Conservation (phyloP, 2,113 vertebrate genomes). For the Coptodon bakossiorum region DNA sequence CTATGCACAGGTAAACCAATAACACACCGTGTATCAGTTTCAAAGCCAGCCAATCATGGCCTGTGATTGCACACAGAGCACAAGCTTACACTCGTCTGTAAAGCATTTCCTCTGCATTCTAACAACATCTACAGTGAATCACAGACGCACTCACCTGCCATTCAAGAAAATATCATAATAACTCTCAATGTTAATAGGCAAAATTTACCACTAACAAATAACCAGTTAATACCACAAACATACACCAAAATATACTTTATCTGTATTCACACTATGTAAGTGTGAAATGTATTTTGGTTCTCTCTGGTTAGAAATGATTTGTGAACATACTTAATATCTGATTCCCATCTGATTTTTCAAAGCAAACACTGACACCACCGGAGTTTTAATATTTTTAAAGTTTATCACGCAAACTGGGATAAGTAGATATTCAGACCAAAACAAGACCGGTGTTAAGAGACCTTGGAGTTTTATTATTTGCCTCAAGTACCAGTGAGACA, state of each 20-base stretch:
- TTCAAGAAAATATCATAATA: neutral
- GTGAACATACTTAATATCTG: neutral
- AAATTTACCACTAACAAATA: neutral
- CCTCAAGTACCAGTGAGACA: neutral
- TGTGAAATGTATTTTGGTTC: neutral
- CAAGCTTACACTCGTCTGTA: neutral
- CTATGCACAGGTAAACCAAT: conserved; percentile 12
- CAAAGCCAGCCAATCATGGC: conserved; percentile 7
- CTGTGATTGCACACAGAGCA: neutral
- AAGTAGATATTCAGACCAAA: neutral
- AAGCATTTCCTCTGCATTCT: neutral
- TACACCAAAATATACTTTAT: neutral
- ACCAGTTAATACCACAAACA: neutral
- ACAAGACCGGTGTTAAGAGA: rapidly evolving
- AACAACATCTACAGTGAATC: neutral
- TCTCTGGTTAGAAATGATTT: neutral
- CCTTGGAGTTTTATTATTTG: neutral
- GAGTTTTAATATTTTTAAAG: neutral
- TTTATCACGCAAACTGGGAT: neutral
- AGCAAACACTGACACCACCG: neutral
- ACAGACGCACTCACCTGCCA: neutral
- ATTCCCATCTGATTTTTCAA: neutral
- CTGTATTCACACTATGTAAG: neutral
- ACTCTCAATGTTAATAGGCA: neutral
- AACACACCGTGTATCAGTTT: neutral